Base-by-base conservation (phyloP, 2,797 vertebrate genomes). In the Micropoecilia bifurca region DNA sequence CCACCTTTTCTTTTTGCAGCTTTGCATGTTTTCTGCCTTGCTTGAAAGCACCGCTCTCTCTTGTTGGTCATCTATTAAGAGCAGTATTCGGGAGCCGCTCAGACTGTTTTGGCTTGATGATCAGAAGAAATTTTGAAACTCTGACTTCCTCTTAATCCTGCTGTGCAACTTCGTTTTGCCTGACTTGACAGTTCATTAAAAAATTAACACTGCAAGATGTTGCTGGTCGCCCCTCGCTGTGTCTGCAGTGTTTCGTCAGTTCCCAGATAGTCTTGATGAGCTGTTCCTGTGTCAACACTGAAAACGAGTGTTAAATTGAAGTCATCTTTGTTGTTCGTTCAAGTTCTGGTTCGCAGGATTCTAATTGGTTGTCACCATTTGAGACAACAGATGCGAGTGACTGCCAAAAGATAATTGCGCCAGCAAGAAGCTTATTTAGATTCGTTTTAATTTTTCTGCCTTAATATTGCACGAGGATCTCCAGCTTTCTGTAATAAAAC, bases 311-410 rank as follows among this genome's bases (percentile, higher is more conserved):
- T 82, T 55, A 84, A 90, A 89, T 86, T 83, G 50, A 89, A 90
- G 66, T 74, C 46, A 71, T 87, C 72, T 78, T 72, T 78, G 71
- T 55, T 88, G 68, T 90, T 89, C 71, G 74, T 89, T 85, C 46
- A 73, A 63, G 80, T 85, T 84, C 73, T 28, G 59, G 73, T 89
- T 87, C 82, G 80, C 73, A 76, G 79, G 68, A 47, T 57, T 39
- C 88, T 92, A 90, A 93, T 90, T 90, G 87, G 85, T 81, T 83
- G 77, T 80, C 85, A 86, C 74, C 79, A 61, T 89, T 80, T 85
- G 80, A 88, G 48, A 47, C 72, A 85, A 81, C 75, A 86, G 83
- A 89, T 85, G 81, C 78, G 82, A 83, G 76, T 41, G 14, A 30
- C 87, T 87, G 78, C 77, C 76, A 79, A 77, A 80, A 84, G 75